A percentile compares a stretch with the other conserved stretches of the same genome.
Conservation (phyloP, 2,888 invertebrate genomes). For the Tiphia femorata region DNA sequence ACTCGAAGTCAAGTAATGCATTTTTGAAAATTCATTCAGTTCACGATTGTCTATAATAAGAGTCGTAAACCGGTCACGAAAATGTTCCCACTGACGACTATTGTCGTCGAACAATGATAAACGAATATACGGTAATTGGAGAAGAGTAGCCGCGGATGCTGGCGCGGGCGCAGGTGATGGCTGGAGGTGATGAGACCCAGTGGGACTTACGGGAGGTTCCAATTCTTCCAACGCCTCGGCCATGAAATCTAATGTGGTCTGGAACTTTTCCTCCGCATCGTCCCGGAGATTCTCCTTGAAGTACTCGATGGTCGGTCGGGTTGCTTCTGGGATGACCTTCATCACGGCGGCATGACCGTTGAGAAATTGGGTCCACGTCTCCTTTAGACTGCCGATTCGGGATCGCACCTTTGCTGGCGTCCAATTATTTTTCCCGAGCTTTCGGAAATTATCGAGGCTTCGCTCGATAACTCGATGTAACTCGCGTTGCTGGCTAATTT, state of each 20-base stretch:
- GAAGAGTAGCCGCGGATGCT: too few relatives aligned
- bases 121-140: neutral
- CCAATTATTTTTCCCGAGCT: neutral
- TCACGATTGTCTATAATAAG: neutral
- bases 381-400: neutral
- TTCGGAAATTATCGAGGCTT: neutral
- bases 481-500: too few relatives aligned
- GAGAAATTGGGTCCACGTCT: neutral
- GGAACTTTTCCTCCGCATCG: neutral
- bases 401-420: neutral
- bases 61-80: neutral
- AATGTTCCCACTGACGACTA: too few relatives aligned
- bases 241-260: neutral
- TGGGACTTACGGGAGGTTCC: neutral
- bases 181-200: too few relatives aligned
- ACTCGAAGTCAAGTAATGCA: neutral
- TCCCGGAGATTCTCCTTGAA: neutral
- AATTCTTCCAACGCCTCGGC: neutral
- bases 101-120: neutral
- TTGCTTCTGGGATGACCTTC: neutral
- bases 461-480: too few relatives aligned
- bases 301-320: neutral
- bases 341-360: neutral
- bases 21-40: neutral
- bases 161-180: neutral